These are phyloP conservation scores for Suillia variegata DNA, from an alignment of 2,888 invertebrate genomes.

Conservation along the genomic window DNA sequence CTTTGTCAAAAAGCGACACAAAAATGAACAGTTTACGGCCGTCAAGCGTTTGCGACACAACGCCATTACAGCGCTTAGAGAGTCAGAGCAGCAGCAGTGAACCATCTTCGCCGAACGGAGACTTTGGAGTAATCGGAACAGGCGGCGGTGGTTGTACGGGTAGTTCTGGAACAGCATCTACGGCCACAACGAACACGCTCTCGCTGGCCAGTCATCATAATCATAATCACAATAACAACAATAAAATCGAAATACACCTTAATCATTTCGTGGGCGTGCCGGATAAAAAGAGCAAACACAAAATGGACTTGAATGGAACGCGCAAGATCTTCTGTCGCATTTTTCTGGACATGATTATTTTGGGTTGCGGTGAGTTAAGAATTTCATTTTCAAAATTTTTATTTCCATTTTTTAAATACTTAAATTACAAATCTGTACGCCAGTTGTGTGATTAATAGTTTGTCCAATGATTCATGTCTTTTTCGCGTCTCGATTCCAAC, in stretches of 20 bases:
- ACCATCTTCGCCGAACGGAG: conserved; percentile 46
- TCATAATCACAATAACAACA: conserved; percentile 42
- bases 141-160: conserved; percentile 34
- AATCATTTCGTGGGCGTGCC: conserved; percentile 36
- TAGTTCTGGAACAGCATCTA: conserved; percentile 14
- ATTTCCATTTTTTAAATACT: too few species aligned
- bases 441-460: too few species aligned
- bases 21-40: conserved; percentile 46
- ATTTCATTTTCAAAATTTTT: too few species aligned
- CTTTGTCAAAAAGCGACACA: too few species aligned
- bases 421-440: too few species aligned
- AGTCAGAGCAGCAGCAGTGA: conserved; percentile 52
- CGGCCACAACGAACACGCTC: conserved; percentile 21
- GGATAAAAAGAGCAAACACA: conserved; percentile 23
- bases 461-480: conserved; percentile 1
- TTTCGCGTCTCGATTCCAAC: conserved; percentile 18
- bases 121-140: too few species aligned
- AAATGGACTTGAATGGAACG: conserved; percentile 37
- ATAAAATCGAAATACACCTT: conserved; percentile 46
- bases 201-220: too few species aligned
- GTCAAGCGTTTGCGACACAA: conserved; percentile 48
- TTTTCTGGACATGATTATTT: conserved; percentile 39
- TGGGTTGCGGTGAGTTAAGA: conserved; percentile 47
- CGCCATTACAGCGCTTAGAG: conserved; percentile 51
- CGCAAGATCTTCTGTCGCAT: conserved; percentile 43